phyloP scores from a whole-genome alignment of 2,888 invertebrate species.

The Athalia cordata region DNA sequence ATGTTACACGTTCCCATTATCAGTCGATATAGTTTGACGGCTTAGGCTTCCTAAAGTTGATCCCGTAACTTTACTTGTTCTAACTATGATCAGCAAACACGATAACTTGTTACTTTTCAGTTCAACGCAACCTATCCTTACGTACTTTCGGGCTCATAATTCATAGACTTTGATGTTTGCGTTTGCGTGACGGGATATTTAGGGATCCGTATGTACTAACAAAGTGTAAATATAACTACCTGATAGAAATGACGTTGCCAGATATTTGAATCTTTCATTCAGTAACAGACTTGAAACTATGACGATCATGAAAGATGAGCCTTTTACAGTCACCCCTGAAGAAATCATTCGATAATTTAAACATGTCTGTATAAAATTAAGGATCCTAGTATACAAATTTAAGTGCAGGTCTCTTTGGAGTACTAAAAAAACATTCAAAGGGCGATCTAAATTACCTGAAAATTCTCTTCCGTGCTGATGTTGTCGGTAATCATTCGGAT shows the following conservation, averaged over 20 bases:
- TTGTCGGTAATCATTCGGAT: background rate
- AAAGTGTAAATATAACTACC: background rate
- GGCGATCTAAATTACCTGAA: background rate
- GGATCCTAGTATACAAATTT: background rate
- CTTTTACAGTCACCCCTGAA: background rate
- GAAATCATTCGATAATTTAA: background rate
- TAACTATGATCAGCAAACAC: slow-evolving; percentile 17
- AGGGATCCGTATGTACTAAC: background rate
- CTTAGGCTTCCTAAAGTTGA: background rate
- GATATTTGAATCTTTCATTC: background rate
- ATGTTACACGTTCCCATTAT: background rate
- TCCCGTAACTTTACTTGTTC: slow-evolving; percentile 17
- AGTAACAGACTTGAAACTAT: background rate
- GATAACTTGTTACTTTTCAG: background rate
- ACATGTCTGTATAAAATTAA: background rate
- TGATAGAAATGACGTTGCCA: slow-evolving; percentile 4
- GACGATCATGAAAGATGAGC: background rate
- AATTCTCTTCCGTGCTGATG: no score
- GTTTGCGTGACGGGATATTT: background rate
- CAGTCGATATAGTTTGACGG: slow-evolving; percentile 31
- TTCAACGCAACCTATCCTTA: slow-evolving; percentile 9
- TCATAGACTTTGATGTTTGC: background rate
- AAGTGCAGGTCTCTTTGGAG: no score
- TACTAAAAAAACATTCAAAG: background rate
- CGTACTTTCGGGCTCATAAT: slow-evolving; percentile 16